phyloP scores from a whole-genome alignment of 1,140 invertebrate genomes.

The Pantala flavescens region DNA sequence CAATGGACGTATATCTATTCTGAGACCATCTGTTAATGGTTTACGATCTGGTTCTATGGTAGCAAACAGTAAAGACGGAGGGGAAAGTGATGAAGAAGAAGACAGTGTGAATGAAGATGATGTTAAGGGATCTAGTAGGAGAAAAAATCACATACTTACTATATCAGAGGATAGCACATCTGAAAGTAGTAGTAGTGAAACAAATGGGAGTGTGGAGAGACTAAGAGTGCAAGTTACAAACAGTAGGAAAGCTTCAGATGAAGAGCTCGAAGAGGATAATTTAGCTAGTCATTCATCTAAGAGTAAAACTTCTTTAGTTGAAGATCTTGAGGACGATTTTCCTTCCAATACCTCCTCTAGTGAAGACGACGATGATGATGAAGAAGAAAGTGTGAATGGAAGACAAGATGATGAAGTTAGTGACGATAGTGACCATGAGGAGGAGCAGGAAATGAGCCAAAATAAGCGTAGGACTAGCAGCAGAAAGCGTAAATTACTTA shows the following conservation, averaged over 20 bases:
- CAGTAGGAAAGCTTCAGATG: constrained; percentile 27
- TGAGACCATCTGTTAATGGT: constrained; percentile 5
- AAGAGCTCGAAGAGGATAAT: constrained; percentile 26
- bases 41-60: constrained; percentile 25
- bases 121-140: background rate
- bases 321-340: constrained; percentile 25
- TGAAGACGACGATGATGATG: constrained; percentile 29
- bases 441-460: constrained; percentile 1
- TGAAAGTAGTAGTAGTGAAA: constrained; percentile 21
- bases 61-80: constrained; percentile 26
- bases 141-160: constrained; percentile 15
- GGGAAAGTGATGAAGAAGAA: constrained; percentile 23
- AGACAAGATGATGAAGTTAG: constrained; percentile 18
- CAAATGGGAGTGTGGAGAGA: constrained; percentile 23
- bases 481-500: background rate
- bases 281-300: constrained; percentile 19
- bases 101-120: constrained; percentile 4
- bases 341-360: constrained; percentile 13
- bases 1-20: background rate
- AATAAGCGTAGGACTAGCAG: constrained; percentile 24
- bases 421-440: background rate
- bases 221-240: constrained; percentile 27
- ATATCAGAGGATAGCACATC: background rate
- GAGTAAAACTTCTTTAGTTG: constrained; percentile 22
- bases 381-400: constrained; percentile 20